These are phyloP conservation scores for Anaspis maculata DNA, from an alignment of 2,888 invertebrate genomes.

Conservation along the genomic window DNA sequence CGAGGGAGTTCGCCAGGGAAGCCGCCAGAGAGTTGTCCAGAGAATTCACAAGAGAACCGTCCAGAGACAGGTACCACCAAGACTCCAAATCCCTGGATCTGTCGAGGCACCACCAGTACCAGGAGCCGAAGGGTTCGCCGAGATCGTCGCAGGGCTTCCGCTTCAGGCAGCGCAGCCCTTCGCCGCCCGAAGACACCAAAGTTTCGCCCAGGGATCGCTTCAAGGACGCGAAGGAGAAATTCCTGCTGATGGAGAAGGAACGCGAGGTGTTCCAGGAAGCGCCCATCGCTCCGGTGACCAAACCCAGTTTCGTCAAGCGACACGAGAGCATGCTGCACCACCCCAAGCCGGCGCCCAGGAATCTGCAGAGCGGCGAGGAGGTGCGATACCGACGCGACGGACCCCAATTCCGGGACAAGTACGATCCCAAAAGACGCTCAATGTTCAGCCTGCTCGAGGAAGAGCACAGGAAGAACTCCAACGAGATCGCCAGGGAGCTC, in stretches of 20 bases:
- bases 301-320: constrained; percentile 28
- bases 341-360: constrained; percentile 35
- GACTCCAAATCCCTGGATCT: constrained; percentile 5
- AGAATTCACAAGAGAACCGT: too few relatives aligned
- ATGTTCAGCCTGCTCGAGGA: constrained; percentile 43
- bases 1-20: too few relatives aligned
- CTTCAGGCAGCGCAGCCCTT: constrained; percentile 37
- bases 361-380: constrained; percentile 24
- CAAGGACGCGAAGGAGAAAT: constrained; percentile 81
- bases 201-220: constrained; percentile 70
- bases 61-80: too few relatives aligned
- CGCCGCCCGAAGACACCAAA: constrained; percentile 44
- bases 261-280: constrained; percentile 34
- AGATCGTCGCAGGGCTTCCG: constrained; percentile 15
- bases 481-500: constrained; percentile 44
- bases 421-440: constrained; percentile 39
- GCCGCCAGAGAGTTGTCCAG: too few relatives aligned
- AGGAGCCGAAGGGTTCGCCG: too few relatives aligned
- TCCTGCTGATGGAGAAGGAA: constrained; percentile 66
- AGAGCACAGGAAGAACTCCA: constrained; percentile 41
- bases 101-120: too few relatives aligned
- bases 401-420: constrained; percentile 30
- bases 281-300: constrained; percentile 30
- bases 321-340: constrained; percentile 23
- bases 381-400: constrained; percentile 19